Evolutionary conservation across 2,888 invertebrate species (phyloP), one percentile per base, ranked within the genome.

Genomic region (Podotricha telesiphe): DNA sequence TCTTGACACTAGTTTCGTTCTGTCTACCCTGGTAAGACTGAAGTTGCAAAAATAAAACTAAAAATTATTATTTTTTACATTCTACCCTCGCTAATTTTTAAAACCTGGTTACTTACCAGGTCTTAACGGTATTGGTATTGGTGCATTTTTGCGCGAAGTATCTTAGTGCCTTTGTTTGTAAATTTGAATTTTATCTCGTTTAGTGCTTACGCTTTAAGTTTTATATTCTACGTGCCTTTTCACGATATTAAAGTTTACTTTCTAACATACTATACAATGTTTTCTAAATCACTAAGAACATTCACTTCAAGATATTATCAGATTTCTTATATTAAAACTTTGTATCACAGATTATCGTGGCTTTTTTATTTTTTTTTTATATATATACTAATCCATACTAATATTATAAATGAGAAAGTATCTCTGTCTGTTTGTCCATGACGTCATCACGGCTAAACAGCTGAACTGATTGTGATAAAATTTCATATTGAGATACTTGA

Each of bases 101-200:
- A 22, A 22, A 22, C 2, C 28, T 51, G 40, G 56, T 8, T 40
- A 58, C 15, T 58, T n/a, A n/a, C 8, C n/a, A 7, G 5, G n/a
- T 11, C 22, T 45, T 15, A 59, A 22, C n/a, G n/a, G n/a, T n/a
- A n/a, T n/a, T 10, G 37, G 34, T 17, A 45, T 48, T 28, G 47
- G 17, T 45, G 45, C 22, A 47, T 62, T 62, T 48, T 62, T 48
- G n/a, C 45, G 45, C n/a, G 11, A 45, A 61, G 15, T 11, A 19
- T 19, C 19, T 48, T 34, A 48, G 34, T 48, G 34, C 28, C 34
- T 62, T 62, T 62, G 62, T 62, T 62, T 62, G 28, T 47, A 2
- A 48, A 62, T 62, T 62, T 62, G 62, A 62, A 62, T 62, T 62
- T 62, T 62, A 62, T 62, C 62, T 48, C 47, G 48, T 17, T 59